phyloP scores from a whole-genome alignment of 1,140 invertebrate species.

The Neomicropteryx cornuta region DNA sequence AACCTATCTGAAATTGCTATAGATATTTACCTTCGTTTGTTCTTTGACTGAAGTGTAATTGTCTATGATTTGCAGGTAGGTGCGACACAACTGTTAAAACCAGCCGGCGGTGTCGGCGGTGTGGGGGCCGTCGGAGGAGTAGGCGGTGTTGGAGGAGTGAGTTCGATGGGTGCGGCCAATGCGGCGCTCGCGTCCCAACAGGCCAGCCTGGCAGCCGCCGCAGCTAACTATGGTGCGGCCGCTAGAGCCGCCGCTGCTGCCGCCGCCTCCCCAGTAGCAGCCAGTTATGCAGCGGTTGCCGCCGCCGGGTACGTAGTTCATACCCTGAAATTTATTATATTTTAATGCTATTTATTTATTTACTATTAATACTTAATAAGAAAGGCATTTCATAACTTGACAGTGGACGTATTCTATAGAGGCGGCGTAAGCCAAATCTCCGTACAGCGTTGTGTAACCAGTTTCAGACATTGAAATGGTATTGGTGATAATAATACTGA shows the following conservation, averaged over 20 bases:
- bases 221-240: constrained; percentile 43
- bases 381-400: no score
- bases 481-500: constrained; percentile 22
- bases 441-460: no score
- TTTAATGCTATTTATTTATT: not conserved
- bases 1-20: no score
- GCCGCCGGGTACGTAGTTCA: constrained; percentile 52
- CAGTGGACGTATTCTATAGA: no score
- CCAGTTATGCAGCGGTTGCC: constrained; percentile 68
- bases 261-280: constrained; percentile 70
- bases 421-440: no score
- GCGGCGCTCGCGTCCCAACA: no score
- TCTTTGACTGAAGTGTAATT: no score
- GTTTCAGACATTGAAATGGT: no score
- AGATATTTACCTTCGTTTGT: no score
- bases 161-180: constrained; percentile 1
- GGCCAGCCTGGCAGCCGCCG: constrained; percentile 60
- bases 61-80: constrained; percentile 20
- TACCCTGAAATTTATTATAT: constrained; percentile 1
- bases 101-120: constrained; percentile 46
- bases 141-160: constrained; percentile 47
- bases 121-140: constrained; percentile 56
- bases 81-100: constrained; percentile 16
- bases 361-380: no score
- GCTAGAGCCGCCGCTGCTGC: constrained; percentile 57